phyloP scores from a whole-genome alignment of 2,888 invertebrate species.

The Plebejus anna region DNA sequence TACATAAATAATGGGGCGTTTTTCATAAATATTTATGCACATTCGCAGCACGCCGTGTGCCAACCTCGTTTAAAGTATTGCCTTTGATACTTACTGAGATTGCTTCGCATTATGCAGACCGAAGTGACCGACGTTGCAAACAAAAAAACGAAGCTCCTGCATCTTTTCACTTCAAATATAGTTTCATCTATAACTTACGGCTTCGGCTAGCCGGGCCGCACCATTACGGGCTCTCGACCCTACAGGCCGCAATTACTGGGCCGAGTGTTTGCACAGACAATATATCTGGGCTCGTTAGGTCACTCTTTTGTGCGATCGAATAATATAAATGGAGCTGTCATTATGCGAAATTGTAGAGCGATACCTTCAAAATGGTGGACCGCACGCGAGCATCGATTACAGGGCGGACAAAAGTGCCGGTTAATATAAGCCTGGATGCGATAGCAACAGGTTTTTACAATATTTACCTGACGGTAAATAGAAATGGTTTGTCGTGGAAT shows the following conservation, averaged over 20 bases:
- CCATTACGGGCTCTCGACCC: background rate
- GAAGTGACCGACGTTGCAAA: background rate
- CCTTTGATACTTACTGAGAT: conserved; percentile 8
- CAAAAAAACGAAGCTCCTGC: background rate
- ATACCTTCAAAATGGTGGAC: conserved; percentile 37
- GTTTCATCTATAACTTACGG: background rate
- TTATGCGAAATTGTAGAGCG: conserved; percentile 47
- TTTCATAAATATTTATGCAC: conserved; percentile 17
- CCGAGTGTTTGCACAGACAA: conserved; percentile 8
- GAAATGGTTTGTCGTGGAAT: too few relatives aligned
- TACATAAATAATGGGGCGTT: background rate
- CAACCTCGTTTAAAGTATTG: background rate
- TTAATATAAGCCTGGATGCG: background rate
- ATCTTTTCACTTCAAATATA: background rate
- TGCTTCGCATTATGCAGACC: background rate
- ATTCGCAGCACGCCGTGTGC: background rate
- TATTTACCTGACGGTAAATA: background rate
- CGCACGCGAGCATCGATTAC: conserved; percentile 20
- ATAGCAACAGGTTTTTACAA: background rate
- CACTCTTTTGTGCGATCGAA: conserved; percentile 44
- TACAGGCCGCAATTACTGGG: background rate
- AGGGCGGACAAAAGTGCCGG: background rate
- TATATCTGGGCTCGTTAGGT: conserved; percentile 13
- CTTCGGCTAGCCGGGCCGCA: background rate
- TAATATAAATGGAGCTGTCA: conserved; percentile 53